Conservation (phyloP, 2,113 vertebrate species). For the Pimephales promelas region DNA sequence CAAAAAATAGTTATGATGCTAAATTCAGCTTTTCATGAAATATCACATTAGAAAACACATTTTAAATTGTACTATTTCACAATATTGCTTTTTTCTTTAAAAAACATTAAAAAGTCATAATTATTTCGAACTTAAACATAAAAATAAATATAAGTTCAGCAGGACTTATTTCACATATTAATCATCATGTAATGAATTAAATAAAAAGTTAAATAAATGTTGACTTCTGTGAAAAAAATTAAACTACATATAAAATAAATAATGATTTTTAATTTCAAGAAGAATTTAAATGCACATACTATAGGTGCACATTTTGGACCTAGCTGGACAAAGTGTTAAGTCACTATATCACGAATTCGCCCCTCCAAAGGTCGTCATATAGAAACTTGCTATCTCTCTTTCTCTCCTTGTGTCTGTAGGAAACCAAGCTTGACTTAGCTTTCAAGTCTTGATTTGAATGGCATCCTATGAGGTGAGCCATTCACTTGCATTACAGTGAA, state of each 20-base stretch:
- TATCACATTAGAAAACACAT: not conserved
- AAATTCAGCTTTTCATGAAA: not conserved
- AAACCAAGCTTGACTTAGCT: slow-evolving; percentile 55
- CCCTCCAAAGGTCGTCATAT: not conserved
- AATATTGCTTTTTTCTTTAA: not conserved
- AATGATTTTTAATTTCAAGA: not conserved
- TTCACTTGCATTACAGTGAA: slow-evolving; percentile 44
- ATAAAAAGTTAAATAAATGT: not conserved
- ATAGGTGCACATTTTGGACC: not conserved
- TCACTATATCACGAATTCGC: not conserved
- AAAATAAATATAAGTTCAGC: too few relatives aligned
- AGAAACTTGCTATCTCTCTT: slow-evolving; percentile 1
- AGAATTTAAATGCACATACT: not conserved
- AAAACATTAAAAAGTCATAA: not conserved
- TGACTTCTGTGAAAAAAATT: not conserved
- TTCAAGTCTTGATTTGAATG: slow-evolving; percentile 61
- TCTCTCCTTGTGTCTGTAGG: slow-evolving; percentile 53
- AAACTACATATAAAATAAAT: not conserved
- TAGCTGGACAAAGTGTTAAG: not conserved
- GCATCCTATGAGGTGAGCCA: slow-evolving; percentile 55
- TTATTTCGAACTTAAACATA: not conserved
- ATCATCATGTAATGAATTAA: not conserved
- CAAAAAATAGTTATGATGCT: not conserved
- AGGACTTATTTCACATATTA: too few relatives aligned
- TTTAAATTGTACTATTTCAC: not conserved